Evolutionary conservation across 2,888 invertebrate genomes (phyloP).

Genomic region (Dicycla oo): DNA sequence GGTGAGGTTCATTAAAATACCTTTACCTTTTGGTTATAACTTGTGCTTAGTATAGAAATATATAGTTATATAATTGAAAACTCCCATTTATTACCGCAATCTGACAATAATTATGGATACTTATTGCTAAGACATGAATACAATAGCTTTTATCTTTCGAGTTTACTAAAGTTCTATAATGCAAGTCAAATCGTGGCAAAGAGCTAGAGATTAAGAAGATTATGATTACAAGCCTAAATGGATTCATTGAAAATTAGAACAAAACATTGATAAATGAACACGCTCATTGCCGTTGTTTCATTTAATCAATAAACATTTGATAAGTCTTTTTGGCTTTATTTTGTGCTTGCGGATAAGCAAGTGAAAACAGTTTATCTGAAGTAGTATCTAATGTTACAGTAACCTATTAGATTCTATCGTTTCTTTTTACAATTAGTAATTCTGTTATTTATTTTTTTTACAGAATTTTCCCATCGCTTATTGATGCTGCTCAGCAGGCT

Average conservation of each 20-base stretch:
- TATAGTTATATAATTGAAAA: background rate
- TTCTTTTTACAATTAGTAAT: too few species aligned
- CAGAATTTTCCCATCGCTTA: constrained; percentile 69
- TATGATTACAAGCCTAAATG: background rate
- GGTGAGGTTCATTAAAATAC: constrained; percentile 50
- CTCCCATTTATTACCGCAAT: background rate
- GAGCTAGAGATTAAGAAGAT: constrained; percentile 14
- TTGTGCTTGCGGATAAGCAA: background rate
- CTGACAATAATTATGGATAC: background rate
- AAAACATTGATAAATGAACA: constrained; percentile 6
- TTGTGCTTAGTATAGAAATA: background rate
- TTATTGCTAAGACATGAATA: background rate
- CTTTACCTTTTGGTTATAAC: background rate
- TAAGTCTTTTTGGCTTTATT: too few species aligned
- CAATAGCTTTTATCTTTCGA: background rate
- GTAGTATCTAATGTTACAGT: too few species aligned
- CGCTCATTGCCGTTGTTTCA: background rate
- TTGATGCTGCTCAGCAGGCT: constrained; percentile 36
- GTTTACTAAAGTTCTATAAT: background rate
- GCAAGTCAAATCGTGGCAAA: background rate
- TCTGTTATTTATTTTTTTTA: constrained; percentile 24
- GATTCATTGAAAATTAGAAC: constrained; percentile 6
- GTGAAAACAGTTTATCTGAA: background rate
- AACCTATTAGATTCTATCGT: too few species aligned
- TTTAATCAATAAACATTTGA: background rate